phyloP scores from a whole-genome alignment of 2,888 invertebrate species.

The Cephonodes hylas region DNA sequence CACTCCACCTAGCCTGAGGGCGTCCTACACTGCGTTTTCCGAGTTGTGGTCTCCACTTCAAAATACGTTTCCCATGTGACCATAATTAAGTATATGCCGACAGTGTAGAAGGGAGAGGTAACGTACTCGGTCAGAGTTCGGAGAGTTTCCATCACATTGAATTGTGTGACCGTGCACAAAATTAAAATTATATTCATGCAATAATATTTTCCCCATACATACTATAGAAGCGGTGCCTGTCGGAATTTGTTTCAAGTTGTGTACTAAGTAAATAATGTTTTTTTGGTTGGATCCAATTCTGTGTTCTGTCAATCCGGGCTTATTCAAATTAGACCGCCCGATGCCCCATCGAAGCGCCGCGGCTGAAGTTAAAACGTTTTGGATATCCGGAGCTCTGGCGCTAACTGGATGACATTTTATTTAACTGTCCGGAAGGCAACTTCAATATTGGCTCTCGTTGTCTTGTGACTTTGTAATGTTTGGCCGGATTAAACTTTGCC shows the following conservation, averaged over 20 bases:
- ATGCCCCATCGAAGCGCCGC: conserved; percentile 14
- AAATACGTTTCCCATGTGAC: too few species aligned
- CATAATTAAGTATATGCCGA: too few species aligned
- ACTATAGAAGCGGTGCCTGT: too few species aligned
- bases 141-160: too few species aligned
- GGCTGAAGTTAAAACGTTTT: conserved; percentile 5
- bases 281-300: conserved; percentile 13
- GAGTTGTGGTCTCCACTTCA: too few species aligned
- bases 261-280: conserved; percentile 14
- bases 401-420: conserved; percentile 10
- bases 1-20: too few species aligned
- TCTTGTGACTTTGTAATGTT: conserved; percentile 6
- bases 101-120: too few species aligned
- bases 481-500: neutral
- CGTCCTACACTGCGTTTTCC: too few species aligned
- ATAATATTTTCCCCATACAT: too few species aligned
- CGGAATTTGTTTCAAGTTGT: conserved; percentile 5
- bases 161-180: too few species aligned
- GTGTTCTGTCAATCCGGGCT: conserved; percentile 16
- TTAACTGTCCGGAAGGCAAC: conserved; percentile 5
- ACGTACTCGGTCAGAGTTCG: too few species aligned
- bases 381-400: neutral
- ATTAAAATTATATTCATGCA: too few species aligned
- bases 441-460: neutral
- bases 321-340: conserved; percentile 15